Conservation (phyloP, 2,888 invertebrate genomes). For the Nasonia oneida region DNA sequence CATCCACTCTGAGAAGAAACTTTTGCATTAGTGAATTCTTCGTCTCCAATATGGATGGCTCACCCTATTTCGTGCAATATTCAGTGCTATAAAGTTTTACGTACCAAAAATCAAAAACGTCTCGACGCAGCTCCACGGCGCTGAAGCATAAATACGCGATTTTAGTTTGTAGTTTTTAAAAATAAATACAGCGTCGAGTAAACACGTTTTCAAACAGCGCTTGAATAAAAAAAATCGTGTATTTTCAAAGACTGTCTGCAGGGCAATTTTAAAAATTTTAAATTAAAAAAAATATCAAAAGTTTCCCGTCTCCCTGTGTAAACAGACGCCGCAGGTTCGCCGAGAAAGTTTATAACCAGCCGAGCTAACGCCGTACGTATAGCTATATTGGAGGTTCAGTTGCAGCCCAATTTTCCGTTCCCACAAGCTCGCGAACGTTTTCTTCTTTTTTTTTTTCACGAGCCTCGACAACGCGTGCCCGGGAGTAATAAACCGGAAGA, state of each 20-base stretch:
- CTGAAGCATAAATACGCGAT: too few species aligned
- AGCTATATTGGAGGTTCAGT: constrained; percentile 9
- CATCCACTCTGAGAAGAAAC: too few species aligned
- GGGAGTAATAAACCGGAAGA: constrained; percentile 57
- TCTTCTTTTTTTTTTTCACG: not conserved
- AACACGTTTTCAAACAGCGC: too few species aligned
- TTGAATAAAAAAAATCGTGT: not conserved
- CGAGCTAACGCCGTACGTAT: not conserved
- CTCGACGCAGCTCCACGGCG: not conserved
- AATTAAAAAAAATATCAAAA: not conserved
- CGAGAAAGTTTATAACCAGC: not conserved
- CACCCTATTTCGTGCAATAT: too few species aligned
- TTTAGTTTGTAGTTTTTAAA: too few species aligned
- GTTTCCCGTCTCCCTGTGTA: not conserved
- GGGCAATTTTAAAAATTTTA: not conserved
- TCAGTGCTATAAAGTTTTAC: too few species aligned
- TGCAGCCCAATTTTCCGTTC: constrained; percentile 8
- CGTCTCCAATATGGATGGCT: too few species aligned
- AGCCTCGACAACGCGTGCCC: constrained; percentile 32
- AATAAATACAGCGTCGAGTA: too few species aligned
- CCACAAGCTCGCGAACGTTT: not conserved
- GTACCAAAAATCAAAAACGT: not conserved
- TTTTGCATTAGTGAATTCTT: too few species aligned
- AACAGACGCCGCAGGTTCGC: not conserved
- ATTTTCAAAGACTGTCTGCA: not conserved